Percentiles rank a stretch among this genome's conserved stretches.
Evolutionary conservation across 2,113 vertebrate genomes (phyloP).

Genomic region (Orycteropus afer): DNA sequence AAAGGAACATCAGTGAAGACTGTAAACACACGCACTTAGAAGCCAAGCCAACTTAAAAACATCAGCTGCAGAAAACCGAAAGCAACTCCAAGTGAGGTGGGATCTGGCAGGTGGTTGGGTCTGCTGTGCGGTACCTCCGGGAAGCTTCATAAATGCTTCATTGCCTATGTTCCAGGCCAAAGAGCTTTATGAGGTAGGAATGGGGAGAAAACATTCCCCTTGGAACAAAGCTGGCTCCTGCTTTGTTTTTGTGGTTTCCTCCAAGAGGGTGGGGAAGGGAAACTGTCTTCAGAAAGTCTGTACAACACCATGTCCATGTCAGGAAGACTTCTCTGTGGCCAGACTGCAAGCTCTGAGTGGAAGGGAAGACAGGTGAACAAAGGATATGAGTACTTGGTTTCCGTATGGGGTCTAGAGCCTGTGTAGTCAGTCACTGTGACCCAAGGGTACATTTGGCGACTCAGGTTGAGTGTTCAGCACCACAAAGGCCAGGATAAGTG

Average conservation of each 20-base stretch:
- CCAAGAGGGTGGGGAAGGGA: slow-evolving; percentile 54
- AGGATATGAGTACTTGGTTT: not conserved
- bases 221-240: slow-evolving; percentile 50
- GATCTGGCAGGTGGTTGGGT: not conserved
- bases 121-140: not conserved
- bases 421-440: not conserved
- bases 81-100: not conserved
- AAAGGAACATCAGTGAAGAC: not conserved
- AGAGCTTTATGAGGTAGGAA: not conserved
- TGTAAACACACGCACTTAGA: not conserved
- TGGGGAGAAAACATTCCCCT: slow-evolving; percentile 45
- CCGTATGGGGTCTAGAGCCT: not conserved
- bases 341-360: not conserved
- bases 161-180: not conserved
- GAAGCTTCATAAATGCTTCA: slow-evolving; percentile 31
- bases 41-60: not conserved
- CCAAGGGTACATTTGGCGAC: not conserved
- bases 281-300: not conserved
- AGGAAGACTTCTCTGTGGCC: not conserved
- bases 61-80: not conserved
- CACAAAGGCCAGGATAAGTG: not conserved
- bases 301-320: accelerated
- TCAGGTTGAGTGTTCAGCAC: not conserved
- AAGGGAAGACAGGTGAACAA: not conserved
- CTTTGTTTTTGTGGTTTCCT: slow-evolving; percentile 77